Conservation (phyloP, 2,113 vertebrate genomes). For the Psilopogon haemacephalus region DNA sequence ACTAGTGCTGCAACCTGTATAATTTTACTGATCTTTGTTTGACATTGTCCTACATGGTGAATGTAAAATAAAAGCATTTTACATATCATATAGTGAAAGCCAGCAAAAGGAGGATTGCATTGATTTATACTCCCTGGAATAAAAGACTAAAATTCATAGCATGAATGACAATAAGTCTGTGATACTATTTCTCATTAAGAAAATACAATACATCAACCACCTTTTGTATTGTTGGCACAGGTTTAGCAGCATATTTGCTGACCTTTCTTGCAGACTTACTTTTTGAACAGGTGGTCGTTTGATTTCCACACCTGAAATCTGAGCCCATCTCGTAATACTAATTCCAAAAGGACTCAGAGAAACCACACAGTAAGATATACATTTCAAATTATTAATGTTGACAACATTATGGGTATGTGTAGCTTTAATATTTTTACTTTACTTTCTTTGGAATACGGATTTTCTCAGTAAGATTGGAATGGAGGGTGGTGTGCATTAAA, state of each 20-base stretch:
- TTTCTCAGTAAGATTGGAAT: too few relatives aligned
- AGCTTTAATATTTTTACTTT: background rate
- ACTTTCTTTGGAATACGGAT: background rate
- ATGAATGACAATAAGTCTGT: background rate
- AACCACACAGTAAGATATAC: background rate
- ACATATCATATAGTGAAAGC: background rate
- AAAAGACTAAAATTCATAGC: background rate
- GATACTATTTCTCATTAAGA: background rate
- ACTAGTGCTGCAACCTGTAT: background rate
- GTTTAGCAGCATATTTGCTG: background rate
- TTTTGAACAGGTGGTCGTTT: constrained; percentile 16
- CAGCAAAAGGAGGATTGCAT: background rate
- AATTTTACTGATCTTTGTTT: background rate
- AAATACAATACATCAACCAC: background rate
- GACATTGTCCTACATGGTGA: background rate
- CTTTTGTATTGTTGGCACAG: background rate
- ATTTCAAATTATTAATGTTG: background rate
- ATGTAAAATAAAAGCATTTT: background rate
- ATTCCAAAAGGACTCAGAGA: background rate
- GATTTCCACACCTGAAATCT: constrained; percentile 10
- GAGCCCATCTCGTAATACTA: background rate
- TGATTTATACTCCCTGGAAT: background rate
- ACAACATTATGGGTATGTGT: background rate
- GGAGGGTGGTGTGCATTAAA: too few relatives aligned
- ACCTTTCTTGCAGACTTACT: background rate